Evolutionary conservation across 2,797 vertebrate species (phyloP).

Genomic region (Takifugu rubripes): DNA sequence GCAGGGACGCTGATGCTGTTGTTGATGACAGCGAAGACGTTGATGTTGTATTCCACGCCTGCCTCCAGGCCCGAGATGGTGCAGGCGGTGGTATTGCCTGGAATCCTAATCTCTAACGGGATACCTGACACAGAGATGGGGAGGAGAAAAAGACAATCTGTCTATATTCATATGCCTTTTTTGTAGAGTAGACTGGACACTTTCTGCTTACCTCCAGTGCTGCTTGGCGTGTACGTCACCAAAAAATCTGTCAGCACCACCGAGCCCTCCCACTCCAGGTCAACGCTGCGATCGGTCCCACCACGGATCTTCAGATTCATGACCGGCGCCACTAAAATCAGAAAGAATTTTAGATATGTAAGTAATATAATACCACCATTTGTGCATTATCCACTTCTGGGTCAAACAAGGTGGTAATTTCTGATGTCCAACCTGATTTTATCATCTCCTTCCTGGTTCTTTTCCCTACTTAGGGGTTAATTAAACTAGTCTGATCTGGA

Average conservation of each 20-base stretch:
- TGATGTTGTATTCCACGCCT: slow-evolving; percentile 91
- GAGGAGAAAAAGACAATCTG: background rate
- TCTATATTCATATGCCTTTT: no score
- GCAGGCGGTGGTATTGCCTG: slow-evolving; percentile 84
- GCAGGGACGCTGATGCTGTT: slow-evolving; percentile 84
- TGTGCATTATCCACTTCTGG: no score
- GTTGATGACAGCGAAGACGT: slow-evolving; percentile 88
- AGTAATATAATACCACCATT: no score
- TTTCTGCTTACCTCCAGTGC: slow-evolving; percentile 66
- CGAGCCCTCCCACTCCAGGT: slow-evolving; percentile 89
- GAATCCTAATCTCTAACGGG: slow-evolving; percentile 87
- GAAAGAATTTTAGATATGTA: no score
- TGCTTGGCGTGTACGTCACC: slow-evolving; percentile 85
- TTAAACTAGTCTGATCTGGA: no score
- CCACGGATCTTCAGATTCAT: slow-evolving; percentile 83
- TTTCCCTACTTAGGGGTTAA: no score
- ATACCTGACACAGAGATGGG: slow-evolving; percentile 61
- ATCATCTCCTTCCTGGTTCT: no score
- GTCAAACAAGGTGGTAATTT: no score
- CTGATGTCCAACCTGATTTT: no score
- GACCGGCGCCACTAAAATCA: slow-evolving; percentile 83
- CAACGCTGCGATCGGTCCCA: slow-evolving; percentile 84
- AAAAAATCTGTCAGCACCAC: slow-evolving; percentile 87
- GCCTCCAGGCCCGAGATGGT: slow-evolving; percentile 86
- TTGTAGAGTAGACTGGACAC: background rate